Base-by-base conservation (phyloP, 2,888 invertebrate genomes). In the Gandaritis pyraliata region DNA sequence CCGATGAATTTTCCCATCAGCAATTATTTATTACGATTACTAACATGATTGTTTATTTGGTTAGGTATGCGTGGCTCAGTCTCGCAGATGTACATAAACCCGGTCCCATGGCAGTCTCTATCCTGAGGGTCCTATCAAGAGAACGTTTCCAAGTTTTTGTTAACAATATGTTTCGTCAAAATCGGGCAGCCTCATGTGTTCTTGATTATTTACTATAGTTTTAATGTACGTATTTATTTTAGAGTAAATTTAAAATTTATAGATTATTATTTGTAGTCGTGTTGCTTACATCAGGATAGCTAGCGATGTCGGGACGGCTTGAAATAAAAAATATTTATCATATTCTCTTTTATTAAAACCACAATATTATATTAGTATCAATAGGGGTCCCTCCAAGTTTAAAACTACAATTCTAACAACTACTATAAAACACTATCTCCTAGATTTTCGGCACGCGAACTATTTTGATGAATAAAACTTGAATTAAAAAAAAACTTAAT, bases 1-100 rank as follows among this genome's bases (percentile, higher is more conserved):
- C 23, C 3, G 23, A 23, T 23, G 6, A 23, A 23, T 23, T 23
- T 23, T 23, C 23, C 23, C 23, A 23, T 23, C 23, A 23, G 23
- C 23, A 23, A 23, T 23, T 2, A 23, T 23, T 23, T 23, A 23
- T 2, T 23, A 5, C 38, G 1, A 38, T n/a, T n/a, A 38, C n/a
- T 30, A 30, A 30, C 47, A 6, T 16, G 12, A 18, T 1, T 39
- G 13, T 48, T 33, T 36, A 30, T 46, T 54, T 46, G 15, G n/a
- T 33, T 29, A 95, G 95, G 94, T 82, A 93, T 95, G 90, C 94
- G 94, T 54, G 94, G 94, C 33, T 94, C 94, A 0, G 91, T 93
- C 36, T 95, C 95, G 12, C 88, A 93, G 64, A 93, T 94, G 77
- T 95, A 93, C 72, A 87, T 95, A 61, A 95, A 95, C 78, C 95